Evolutionary conservation across 92 coral and sea anemone species (phyloP), one percentile per base, ranked within the genome.

Genomic region (Epizoanthus ramosus): DNA sequence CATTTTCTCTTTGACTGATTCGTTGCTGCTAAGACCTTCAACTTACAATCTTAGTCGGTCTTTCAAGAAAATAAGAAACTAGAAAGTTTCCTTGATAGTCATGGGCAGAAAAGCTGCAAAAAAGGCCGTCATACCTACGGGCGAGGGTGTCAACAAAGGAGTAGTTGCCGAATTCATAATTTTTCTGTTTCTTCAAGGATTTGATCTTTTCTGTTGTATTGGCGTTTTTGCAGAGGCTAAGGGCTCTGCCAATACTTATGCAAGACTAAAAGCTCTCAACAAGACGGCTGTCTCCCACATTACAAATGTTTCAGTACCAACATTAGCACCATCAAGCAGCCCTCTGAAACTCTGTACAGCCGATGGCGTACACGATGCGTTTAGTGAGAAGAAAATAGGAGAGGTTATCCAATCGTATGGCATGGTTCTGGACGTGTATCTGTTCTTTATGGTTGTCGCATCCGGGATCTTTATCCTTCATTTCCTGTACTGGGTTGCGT

Each of bases 101-200:
- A 93, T 93, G 98, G 88, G 93, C 7, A 84, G 93, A 73, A 93
- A 91, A 57, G 75, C 74, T 21, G 90, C 80, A 4, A 79, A 79
- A 8, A 80, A 86, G 75, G 83, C 89, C 16, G 90, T 81, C 19
- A 88, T 94, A 68, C 89, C 90, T 8, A 94, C 90, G 1, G 95
- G 95, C n/a, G 79, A 80, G 24, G 98, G 97, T 8, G 90, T 95
- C 80, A 94, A 89, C 82, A 81, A 87, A 57, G 98, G 98, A 45
- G 75, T 95, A 18, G 61, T 92, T 56, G 86, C 84, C 19, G 98
- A 95, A 74, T 94, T 95, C 83, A 74, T 95, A 5, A 86, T 95
- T 68, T 95, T 95, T 71, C 77, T 94, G 17, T 6, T 87, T 74
- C 83, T 95, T 12, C 98, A 95, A 93, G 98, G 98, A 15, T 91